These are phyloP conservation scores for Euclidia mi DNA, from an alignment of 2,888 invertebrate species.

Conservation along the genomic window DNA sequence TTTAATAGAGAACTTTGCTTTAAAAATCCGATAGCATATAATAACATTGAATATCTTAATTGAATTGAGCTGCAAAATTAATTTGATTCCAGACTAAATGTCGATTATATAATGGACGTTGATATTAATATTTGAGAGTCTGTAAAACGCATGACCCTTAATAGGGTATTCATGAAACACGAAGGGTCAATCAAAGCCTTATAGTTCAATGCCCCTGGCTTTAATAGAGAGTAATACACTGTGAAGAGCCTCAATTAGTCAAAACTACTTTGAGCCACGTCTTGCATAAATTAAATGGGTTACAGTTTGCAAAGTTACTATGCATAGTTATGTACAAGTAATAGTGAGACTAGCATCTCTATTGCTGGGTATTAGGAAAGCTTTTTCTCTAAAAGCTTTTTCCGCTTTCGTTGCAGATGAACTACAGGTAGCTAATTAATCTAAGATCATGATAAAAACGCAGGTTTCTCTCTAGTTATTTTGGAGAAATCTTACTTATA, in stretches of 20 bases:
- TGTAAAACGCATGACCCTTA: conserved; percentile 9
- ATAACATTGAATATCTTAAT: background rate
- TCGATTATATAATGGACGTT: background rate
- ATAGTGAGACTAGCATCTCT: conserved; percentile 4
- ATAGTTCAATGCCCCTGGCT: conserved; percentile 17
- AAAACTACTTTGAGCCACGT: conserved; percentile 25
- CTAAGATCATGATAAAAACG: too few relatives aligned
- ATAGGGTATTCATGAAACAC: conserved; percentile 8
- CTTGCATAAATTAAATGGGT: conserved; percentile 26
- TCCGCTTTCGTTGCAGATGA: too few relatives aligned
- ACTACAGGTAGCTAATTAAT: too few relatives aligned
- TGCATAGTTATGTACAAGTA: background rate
- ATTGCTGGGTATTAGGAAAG: background rate
- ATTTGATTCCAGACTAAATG: background rate
- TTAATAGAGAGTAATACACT: conserved; percentile 22
- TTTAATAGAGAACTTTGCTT: conserved; percentile 46
- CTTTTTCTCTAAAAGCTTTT: too few relatives aligned
- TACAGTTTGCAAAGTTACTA: conserved; percentile 11
- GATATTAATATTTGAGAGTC: background rate
- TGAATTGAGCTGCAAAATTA: background rate
- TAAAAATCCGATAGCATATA: background rate
- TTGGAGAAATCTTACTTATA: too few relatives aligned
- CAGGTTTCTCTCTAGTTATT: too few relatives aligned
- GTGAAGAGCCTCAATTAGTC: conserved; percentile 31
- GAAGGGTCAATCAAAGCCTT: conserved; percentile 21